Percentiles rank a stretch among this genome's conserved stretches.
Conservation (phyloP, 2,888 invertebrate genomes). For the Orthosia cruda region DNA sequence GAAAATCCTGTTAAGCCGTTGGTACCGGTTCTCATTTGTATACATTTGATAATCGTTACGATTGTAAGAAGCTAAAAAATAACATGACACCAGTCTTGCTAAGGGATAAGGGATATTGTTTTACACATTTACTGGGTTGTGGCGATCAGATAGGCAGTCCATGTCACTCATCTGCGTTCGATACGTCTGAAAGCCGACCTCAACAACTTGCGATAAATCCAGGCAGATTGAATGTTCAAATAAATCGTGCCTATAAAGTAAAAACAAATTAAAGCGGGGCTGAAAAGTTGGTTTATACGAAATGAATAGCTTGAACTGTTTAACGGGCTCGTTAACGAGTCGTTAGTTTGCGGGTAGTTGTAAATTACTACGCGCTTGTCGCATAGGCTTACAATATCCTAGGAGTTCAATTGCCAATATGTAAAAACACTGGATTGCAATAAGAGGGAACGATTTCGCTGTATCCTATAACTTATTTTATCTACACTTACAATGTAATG, state of each 20-base stretch:
- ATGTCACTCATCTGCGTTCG: too few species aligned
- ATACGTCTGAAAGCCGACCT: too few species aligned
- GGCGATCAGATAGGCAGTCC: too few species aligned
- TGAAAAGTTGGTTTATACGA: conserved; percentile 51
- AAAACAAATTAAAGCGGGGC: conserved; percentile 55
- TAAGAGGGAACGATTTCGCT: background rate
- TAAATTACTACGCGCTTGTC: conserved; percentile 36
- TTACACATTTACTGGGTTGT: too few species aligned
- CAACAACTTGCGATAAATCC: background rate
- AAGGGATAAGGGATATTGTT: too few species aligned
- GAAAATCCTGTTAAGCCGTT: too few species aligned
- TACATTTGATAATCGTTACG: too few species aligned
- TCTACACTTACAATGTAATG: too few species aligned
- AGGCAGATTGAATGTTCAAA: conserved; percentile 16
- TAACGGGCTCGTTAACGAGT: conserved; percentile 66
- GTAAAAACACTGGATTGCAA: background rate
- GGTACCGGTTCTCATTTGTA: too few species aligned
- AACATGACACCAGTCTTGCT: too few species aligned
- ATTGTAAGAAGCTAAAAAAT: too few species aligned
- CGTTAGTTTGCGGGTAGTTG: conserved; percentile 54
- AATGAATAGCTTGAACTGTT: conserved; percentile 67
- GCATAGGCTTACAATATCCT: conserved; percentile 8
- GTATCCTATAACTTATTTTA: background rate
- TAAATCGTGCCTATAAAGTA: conserved; percentile 19
- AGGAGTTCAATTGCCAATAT: conserved; percentile 9